phyloP scores from a whole-genome alignment of 2,888 invertebrate genomes.

The Griposia aprilina region DNA sequence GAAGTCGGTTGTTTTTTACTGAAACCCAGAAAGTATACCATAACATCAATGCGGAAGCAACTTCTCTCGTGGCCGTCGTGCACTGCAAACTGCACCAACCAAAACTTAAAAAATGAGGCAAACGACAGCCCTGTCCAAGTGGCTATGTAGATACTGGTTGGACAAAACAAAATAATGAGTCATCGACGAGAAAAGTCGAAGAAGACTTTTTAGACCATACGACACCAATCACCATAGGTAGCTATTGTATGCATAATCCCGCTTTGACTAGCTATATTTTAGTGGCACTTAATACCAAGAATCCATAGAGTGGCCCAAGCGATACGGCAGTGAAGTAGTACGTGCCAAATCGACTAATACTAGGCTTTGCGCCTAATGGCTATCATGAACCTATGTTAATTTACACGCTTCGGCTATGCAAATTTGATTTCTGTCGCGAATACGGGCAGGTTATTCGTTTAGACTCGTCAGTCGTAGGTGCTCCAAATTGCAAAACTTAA shows the following conservation, averaged over 20 bases:
- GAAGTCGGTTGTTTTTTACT: neutral
- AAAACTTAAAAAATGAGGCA: neutral
- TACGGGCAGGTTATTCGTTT: conserved; percentile 14
- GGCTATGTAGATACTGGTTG: neutral
- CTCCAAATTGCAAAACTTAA: conserved; percentile 2
- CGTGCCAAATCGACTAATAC: conserved; percentile 51
- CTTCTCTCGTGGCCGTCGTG: too few species aligned
- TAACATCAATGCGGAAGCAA: too few species aligned
- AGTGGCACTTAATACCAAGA: conserved; percentile 19
- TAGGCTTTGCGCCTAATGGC: conserved; percentile 43
- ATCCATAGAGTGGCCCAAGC: neutral
- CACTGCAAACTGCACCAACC: too few species aligned
- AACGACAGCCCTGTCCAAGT: neutral
- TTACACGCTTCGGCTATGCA: conserved; percentile 24
- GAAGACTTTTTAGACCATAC: neutral
- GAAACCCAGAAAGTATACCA: too few species aligned
- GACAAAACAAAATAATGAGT: neutral
- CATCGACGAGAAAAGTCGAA: neutral
- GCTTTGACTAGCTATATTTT: conserved; percentile 6
- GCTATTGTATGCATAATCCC: neutral
- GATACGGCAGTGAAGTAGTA: conserved; percentile 24
- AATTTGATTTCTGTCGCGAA: conserved; percentile 35
- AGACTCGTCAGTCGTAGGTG: neutral
- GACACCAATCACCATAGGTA: neutral
- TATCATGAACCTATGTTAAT: conserved; percentile 50